phyloP scores from a whole-genome alignment of 2,113 vertebrate species.

The Podilymbus podiceps region DNA sequence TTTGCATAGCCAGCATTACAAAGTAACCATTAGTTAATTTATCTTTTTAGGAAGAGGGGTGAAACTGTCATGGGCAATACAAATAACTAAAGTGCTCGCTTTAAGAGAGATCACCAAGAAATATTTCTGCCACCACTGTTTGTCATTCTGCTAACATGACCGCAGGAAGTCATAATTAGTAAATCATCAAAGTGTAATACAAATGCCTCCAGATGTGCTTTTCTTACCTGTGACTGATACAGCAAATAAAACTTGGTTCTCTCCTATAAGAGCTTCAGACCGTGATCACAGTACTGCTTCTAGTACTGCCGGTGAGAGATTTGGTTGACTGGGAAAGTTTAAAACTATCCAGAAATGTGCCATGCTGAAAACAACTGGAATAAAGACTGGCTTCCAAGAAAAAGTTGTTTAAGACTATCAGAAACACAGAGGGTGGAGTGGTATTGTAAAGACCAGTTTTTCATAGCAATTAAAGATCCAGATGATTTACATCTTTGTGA shows the following conservation, averaged over 20 bases:
- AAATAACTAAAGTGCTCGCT: not conserved
- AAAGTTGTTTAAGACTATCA: not conserved
- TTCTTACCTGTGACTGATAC: not conserved
- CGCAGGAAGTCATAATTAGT: not conserved
- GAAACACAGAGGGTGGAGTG: not conserved
- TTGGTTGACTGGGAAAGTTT: not conserved
- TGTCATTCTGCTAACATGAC: not conserved
- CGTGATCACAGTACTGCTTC: not conserved
- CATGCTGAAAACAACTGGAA: not conserved
- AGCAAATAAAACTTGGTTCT: not conserved
- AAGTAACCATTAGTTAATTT: not conserved
- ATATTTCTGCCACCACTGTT: not conserved
- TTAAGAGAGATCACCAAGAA: not conserved
- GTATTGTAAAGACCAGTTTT: not conserved
- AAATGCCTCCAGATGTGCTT: not conserved
- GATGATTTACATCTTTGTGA: not conserved
- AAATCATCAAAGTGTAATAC: not conserved
- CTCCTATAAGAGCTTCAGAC: not conserved
- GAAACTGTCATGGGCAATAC: not conserved
- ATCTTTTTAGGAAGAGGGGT: not conserved
- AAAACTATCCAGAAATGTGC: not conserved
- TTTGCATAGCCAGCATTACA: not conserved
- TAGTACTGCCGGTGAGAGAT: not conserved
- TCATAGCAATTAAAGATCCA: not conserved
- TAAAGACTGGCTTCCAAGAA: not conserved